Base-by-base conservation (phyloP, 2,888 invertebrate species). In the Amiota communis region DNA sequence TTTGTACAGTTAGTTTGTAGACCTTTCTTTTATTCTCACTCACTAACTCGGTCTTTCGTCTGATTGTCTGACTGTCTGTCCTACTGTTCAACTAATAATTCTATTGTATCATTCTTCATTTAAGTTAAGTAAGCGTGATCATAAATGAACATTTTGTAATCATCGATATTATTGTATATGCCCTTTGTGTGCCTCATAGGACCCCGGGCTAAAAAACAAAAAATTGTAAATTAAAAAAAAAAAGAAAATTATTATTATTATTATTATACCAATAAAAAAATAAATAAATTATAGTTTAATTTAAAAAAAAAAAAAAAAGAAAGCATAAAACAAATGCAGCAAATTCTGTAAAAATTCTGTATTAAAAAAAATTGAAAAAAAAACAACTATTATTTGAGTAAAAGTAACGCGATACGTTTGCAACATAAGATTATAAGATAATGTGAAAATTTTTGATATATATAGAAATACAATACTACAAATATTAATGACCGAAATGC, bases 1-100 rank as follows among this genome's bases (percentile, higher is more conserved):
- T 71, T 81, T 83, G 83, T 83, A 83, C 80, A 83, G 84, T 76
- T 84, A 83, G 81, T 61, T 75, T 53, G 47, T 83, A 83, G 79
- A 76, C 56, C 64, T 53, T 65, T 73, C 70, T 61, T 48, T n/a
- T 59, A 36, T 6, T 36, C 6, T 36, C 36, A 36, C 36, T 36
- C 36, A 36, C 36, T 36, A 36, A 4, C 8, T 36, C 36, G 74
- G 49, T 59, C 10, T 57, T 17, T 4, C 3, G 57, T 57, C 3
- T 57, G 23, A 20, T 10, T 49, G 11, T 67, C 51, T 67, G 13
- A 20, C 49, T 20, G 51, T 53, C 9, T 68, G 67, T 68, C 13
- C 53, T 23, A 53, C 10, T 12, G 59, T 59, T 4, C 15, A 59
- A 15, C 15, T 11, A 59, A 59, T 11, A 59, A 59, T 12, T 15